phyloP scores from a whole-genome alignment of 2,113 vertebrate species.

The Tenrec ecaudatus region DNA sequence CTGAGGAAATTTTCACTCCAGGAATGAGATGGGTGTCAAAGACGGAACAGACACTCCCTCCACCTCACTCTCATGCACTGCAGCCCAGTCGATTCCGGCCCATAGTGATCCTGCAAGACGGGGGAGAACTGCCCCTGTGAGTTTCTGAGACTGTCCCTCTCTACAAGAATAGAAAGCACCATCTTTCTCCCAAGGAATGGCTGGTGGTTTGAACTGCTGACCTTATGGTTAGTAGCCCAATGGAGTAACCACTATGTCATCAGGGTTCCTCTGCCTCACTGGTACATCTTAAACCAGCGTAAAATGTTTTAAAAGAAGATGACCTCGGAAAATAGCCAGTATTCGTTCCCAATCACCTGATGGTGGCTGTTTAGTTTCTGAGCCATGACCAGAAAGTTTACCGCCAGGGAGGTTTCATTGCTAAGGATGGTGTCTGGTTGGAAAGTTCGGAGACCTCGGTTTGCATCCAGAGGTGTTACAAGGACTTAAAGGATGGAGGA shows the following conservation, averaged over 20 bases:
- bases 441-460: constrained; percentile 1
- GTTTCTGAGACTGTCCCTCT: too few relatives aligned
- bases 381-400: constrained; percentile 24
- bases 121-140: too few relatives aligned
- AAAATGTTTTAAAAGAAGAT: constrained; percentile 43
- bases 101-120: too few relatives aligned
- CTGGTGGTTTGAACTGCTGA: too few relatives aligned
- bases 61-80: too few relatives aligned
- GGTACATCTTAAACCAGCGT: constrained; percentile 12
- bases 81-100: too few relatives aligned
- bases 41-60: not conserved
- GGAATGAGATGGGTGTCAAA: not conserved
- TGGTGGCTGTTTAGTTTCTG: constrained; percentile 36
- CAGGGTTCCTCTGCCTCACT: not conserved
- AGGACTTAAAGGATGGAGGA: not conserved
- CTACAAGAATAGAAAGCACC: too few relatives aligned
- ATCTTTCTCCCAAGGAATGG: too few relatives aligned
- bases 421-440: not conserved
- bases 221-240: too few relatives aligned
- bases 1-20: not conserved
- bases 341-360: constrained; percentile 20
- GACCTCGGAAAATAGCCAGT: not conserved
- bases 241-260: too few relatives aligned
- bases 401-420: constrained; percentile 1
- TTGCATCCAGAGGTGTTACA: not conserved